Base-by-base conservation (phyloP, 2,113 vertebrate species). In the Oncorhynchus keta region DNA sequence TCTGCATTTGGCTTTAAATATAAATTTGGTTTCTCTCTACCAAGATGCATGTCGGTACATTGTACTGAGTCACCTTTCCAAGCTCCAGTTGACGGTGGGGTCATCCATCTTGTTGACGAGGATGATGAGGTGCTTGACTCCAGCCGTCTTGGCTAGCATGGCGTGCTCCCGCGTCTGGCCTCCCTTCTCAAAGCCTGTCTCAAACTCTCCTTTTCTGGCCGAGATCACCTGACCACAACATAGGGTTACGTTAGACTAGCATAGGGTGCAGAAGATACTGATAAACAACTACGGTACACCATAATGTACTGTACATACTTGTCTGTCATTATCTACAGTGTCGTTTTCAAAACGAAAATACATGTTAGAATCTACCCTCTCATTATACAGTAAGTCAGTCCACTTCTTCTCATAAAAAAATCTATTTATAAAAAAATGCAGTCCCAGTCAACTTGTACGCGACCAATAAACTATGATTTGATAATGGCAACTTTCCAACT, bases 81-180 rank as follows among this genome's bases (percentile, higher is more conserved):
- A 95, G 92, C 98, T 99, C 98, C 98, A 99, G 92, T 97, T 96
- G 73, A 99, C 98, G 61, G 98, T 99, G 75, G 97, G 98, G 82
- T 99, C 98, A 51, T 99, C 98, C 98, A 99, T 99, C 92, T 99
- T 99, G 92, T 99, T 99, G 90, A 99, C 90, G 79, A 99, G 96
- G 84, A 99, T 97, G 86, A 99, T 98, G 90, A 99, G 94, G 84
- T 99, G 98, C 80, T 99, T 99, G 67, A 99, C 98, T 80, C 98
- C 98, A 4, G 98, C 98, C 2, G 98, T 99, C 92, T 99, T 99
- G 81, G 98, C 98, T 90, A 99, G 92, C 98, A 99, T 99, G 55
- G 98, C 97, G 57, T 99, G 98, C 81, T 99, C 98, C 90, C 98
- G 95, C 1, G 98, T 99, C 88, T 99, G 98, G 77, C 98, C 98